Conservation (phyloP, 2,113 vertebrate species). For the Trogon melanurus region DNA sequence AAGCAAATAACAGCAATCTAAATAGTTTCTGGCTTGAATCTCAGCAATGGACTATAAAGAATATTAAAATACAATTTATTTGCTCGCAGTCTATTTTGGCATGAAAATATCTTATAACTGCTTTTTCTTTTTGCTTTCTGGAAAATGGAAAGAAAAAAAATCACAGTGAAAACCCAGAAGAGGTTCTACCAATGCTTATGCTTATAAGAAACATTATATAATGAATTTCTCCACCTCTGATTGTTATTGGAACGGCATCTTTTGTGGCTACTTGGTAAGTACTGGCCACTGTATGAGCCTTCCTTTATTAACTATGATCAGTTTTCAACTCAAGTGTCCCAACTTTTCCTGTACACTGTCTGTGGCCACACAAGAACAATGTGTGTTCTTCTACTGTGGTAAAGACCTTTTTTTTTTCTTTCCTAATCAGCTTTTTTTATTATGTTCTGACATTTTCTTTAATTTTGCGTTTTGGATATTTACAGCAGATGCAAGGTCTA, state of each 20-base stretch:
- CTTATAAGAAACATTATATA: background rate
- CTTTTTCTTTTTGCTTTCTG: background rate
- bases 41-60: background rate
- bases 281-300: background rate
- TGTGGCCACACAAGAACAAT: background rate
- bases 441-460: background rate
- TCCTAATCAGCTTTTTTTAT: background rate
- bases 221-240: background rate
- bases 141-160: background rate
- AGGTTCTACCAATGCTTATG: background rate
- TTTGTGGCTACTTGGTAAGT: background rate
- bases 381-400: background rate
- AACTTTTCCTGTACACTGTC: background rate
- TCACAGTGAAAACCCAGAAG: background rate
- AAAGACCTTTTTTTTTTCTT: background rate
- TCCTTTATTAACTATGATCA: background rate
- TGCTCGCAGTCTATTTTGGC: background rate
- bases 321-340: background rate
- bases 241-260: background rate
- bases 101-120: background rate
- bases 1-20: conserved; percentile 5
- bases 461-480: background rate
- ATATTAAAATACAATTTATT: background rate
- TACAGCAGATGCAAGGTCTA: background rate
- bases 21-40: background rate